Evolutionary conservation across 1,140 invertebrate genomes (phyloP), one percentile per base, ranked within the genome.

Genomic region (Halesus radiatus): DNA sequence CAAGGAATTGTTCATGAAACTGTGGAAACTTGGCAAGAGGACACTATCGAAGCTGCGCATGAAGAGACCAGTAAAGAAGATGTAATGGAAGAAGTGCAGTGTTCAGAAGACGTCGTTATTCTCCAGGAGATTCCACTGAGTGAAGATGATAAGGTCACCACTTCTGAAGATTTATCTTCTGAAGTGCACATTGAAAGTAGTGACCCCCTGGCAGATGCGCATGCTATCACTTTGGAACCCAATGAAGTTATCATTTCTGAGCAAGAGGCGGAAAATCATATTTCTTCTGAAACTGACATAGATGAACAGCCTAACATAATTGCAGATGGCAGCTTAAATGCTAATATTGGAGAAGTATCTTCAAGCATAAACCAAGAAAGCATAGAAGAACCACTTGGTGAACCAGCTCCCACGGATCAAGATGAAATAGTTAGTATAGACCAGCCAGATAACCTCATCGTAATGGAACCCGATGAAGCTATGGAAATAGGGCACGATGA

Each of bases 1-100:
- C 82, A 83, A 76, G 82, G 78, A 81, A 66, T 77, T 62, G 85
- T 73, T 77, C 84, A 74, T 20, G 76, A 85, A 82, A 81, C 81
- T 29, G 77, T 83, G 58, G 77, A 84, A 80, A 50, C 79, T 77
- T 81, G 83, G 84, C 82, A 82, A 76, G 74, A 83, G 60, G 72
- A 85, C 78, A 78, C 22, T n/a, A 54, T 54, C 13, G 72, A 75
- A 29, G 5, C 23, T 58, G 29, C 54, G 10, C 53, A 75, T 16
- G 45, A 20, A 20, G 37, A 72, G 4, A 50, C 23, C 4, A 10
- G 29, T 15, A 22, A 66, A 66, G 62, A 16, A 26, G 52, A 52
- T 72, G 62, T 62, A 18, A 54, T 32, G 15, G 29, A 62, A 53
- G 29, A 53, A 16, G 52, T 78, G 16, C 32, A 68, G 15, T 54